Evolutionary conservation across 2,888 invertebrate species (phyloP).

Genomic region (Lepidocyrtoides sp.): DNA sequence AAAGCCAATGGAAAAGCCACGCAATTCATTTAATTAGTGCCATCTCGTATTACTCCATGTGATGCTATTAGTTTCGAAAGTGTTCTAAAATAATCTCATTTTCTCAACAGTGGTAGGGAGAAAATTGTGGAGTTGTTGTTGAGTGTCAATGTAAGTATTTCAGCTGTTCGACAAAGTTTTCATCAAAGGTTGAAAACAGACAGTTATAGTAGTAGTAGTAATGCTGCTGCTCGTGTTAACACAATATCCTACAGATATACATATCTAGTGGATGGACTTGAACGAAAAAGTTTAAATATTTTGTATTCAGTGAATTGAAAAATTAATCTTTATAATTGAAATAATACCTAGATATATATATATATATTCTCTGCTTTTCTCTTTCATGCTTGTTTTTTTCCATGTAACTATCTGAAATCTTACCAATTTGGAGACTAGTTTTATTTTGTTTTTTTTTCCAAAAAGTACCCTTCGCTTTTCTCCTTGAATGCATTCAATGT

Average conservation of each 20-base stretch:
- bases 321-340: not conserved
- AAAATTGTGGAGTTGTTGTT: no score
- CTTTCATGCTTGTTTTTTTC: not conserved
- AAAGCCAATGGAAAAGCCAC: conserved; percentile 61
- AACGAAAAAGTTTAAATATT: no score
- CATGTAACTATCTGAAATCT: not conserved
- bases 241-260: no score
- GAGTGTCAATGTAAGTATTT: not conserved
- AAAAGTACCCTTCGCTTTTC: not conserved
- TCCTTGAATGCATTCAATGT: not conserved
- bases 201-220: no score
- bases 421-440: not conserved
- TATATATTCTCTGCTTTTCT: not conserved
- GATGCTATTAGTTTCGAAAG: conserved; percentile 19
- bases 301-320: not conserved
- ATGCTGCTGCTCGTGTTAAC: no score
- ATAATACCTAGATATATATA: not conserved
- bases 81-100: conserved; percentile 51
- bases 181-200: not conserved
- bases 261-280: no score
- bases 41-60: conserved; percentile 66
- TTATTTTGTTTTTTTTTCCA: not conserved
- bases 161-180: not conserved
- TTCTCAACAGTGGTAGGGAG: not conserved
- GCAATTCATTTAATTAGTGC: conserved; percentile 74